These are phyloP conservation scores for Actinopyga echinites DNA, from an alignment of 53 echinoderm and acorn worm species.

Conservation along the genomic window DNA sequence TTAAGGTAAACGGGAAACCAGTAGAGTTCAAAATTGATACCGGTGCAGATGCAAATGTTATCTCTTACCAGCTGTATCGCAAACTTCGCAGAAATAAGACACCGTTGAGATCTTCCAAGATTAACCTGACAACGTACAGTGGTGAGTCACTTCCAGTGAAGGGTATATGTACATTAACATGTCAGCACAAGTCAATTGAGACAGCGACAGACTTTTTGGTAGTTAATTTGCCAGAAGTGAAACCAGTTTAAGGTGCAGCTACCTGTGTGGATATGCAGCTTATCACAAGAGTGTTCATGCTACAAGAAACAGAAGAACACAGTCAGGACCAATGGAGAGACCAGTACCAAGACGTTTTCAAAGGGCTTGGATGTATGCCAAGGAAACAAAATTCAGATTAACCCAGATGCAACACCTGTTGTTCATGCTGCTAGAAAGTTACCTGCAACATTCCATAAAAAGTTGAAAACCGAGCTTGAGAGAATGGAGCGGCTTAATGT, in stretches of 20 bases:
- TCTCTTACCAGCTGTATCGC: not conserved
- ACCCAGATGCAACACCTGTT: constrained; percentile 30
- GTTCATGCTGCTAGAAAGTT: constrained; percentile 53
- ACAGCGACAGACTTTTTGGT: not conserved
- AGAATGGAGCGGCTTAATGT: constrained; percentile 28
- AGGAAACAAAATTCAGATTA: constrained; percentile 51
- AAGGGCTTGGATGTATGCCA: constrained; percentile 27
- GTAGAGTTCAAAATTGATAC: not conserved
- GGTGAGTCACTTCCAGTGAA: not conserved
- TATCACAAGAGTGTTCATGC: not conserved
- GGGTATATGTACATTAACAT: not conserved
- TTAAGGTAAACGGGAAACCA: not conserved
- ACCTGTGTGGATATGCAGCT: not conserved
- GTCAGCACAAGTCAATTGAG: not conserved
- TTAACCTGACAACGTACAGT: not conserved
- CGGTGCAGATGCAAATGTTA: not conserved
- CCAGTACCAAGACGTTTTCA: not conserved
- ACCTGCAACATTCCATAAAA: constrained; percentile 33
- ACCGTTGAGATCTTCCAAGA: not conserved
- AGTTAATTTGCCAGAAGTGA: not conserved
- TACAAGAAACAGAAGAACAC: too few species aligned
- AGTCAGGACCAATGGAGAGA: not conserved
- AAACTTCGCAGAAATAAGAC: not conserved
- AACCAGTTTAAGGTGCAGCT: not conserved
- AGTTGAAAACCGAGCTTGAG: constrained; percentile 41